Conservation (phyloP, 2,113 vertebrate genomes). For the Sinocyclocheilus anophthalmus region DNA sequence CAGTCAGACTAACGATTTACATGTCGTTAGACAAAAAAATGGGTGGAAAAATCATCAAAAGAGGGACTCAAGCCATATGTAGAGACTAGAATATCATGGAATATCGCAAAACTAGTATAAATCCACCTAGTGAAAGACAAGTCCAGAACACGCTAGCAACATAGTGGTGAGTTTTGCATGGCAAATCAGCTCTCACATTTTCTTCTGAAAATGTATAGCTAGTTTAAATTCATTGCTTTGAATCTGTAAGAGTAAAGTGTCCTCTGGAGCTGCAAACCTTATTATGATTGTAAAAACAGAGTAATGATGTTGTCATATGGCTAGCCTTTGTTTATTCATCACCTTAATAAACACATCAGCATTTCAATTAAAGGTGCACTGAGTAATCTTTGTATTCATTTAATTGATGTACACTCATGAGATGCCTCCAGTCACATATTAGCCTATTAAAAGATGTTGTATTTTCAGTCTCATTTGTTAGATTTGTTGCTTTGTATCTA, state of each 20-base stretch:
- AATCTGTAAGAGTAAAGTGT: background rate
- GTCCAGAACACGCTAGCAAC: background rate
- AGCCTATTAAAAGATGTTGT: too few species aligned
- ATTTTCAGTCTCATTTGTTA: background rate
- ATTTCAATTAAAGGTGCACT: background rate
- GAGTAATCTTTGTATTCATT: background rate
- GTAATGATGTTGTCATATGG: background rate
- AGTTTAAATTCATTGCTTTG: background rate
- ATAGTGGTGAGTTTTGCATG: background rate
- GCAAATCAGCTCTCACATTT: background rate
- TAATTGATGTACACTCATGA: background rate
- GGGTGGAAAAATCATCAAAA: background rate
- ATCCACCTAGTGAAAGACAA: background rate
- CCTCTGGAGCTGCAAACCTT: too few species aligned
- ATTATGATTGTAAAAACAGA: too few species aligned
- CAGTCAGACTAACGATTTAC: background rate
- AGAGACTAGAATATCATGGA: background rate
- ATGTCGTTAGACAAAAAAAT: background rate
- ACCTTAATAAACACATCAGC: too few species aligned
- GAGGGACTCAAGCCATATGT: background rate
- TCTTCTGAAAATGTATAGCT: background rate
- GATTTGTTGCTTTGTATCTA: background rate
- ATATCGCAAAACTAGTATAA: background rate
- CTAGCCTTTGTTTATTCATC: background rate
- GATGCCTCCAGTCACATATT: background rate